A percentile compares a stretch with the other conserved stretches of the same genome.
Evolutionary conservation across 2,888 invertebrate species (phyloP).

Genomic region (Trichogramma evanescens): DNA sequence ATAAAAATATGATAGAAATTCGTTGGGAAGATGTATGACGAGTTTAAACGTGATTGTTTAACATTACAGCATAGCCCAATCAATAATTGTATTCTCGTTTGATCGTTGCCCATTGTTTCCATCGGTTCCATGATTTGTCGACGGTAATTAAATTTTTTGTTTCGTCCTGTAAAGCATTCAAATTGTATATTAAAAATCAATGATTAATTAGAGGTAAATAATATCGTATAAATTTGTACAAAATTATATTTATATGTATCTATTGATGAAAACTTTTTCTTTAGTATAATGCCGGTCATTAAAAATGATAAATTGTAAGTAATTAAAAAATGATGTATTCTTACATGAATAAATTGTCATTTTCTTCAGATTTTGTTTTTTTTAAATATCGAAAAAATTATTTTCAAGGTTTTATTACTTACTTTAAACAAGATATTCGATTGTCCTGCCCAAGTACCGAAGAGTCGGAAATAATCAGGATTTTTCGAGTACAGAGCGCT

Average conservation of each 20-base stretch:
- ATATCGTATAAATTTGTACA: neutral
- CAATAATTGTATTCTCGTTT: conserved; percentile 23
- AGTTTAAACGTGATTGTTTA: neutral
- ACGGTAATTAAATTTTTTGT: conserved; percentile 46
- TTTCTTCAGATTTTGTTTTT: neutral
- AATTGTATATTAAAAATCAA: neutral
- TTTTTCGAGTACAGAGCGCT: conserved; percentile 53
- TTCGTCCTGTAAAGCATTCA: conserved; percentile 41
- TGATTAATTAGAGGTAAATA: neutral
- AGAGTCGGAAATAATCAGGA: conserved; percentile 59
- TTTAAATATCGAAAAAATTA: neutral
- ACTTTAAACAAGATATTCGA: conserved; percentile 53
- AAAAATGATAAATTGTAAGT: no score
- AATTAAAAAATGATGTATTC: no score
- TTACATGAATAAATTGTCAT: neutral
- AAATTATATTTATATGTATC: neutral
- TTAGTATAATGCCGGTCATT: neutral
- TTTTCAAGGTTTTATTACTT: conserved; percentile 7
- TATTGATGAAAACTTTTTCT: neutral
- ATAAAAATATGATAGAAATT: neutral
- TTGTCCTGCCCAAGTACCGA: conserved; percentile 54
- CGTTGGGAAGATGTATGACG: neutral
- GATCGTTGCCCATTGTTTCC: conserved; percentile 32
- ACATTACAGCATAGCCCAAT: neutral
- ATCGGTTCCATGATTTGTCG: conserved; percentile 35